Base-by-base conservation (phyloP, 2,888 invertebrate species). In the Baccha elongata region DNA sequence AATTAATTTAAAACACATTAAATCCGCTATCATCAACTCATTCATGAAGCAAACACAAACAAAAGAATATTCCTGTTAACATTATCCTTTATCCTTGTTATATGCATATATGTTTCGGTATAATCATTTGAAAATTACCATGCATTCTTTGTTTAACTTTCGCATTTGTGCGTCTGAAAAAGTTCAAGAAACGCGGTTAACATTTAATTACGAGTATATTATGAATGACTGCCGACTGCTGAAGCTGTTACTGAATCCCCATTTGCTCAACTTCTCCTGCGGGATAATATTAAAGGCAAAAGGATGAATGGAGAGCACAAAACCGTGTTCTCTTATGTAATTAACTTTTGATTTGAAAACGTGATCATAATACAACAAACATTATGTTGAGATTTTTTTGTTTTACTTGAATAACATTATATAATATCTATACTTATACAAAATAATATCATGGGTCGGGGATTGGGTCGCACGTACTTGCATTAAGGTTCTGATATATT, bases 121-220 rank as follows among this genome's bases (percentile, higher is more conserved):
- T 19, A 35, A 53, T 53, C 17, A 53, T 53, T 35, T 35, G 19
- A 19, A 53, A 53, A 53, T 11, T 35, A 53, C n/a, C 32, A 53
- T 32, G 17, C n/a, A n/a, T 53, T n/a, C 19, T 35, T 32, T 32
- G 17, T 52, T 19, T 19, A 6, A 32, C 29, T 32, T 19, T 35
- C 52, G 15, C n/a, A 46, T 46, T 11, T 21, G 19, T 53, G 11
- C 1, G 53, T 19, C 11, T 6, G 3, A 50, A 35, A 53, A 53
- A 53, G 53, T 35, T 58, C 40, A 15, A 17, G 55, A 55, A 55
- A 35, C 8, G 23, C 10, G 40, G 55, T 58, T 40, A 58, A 11
- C 40, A 58, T 58, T 40, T 58, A 58, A 58, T 58, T 58, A 58
- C 40, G 40, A 58, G 40, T 58, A 13, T 40, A n/a, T n/a, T n/a